These are phyloP conservation scores for Limonius californicus DNA, from an alignment of 1,140 invertebrate genomes.

Conservation along the genomic window DNA sequence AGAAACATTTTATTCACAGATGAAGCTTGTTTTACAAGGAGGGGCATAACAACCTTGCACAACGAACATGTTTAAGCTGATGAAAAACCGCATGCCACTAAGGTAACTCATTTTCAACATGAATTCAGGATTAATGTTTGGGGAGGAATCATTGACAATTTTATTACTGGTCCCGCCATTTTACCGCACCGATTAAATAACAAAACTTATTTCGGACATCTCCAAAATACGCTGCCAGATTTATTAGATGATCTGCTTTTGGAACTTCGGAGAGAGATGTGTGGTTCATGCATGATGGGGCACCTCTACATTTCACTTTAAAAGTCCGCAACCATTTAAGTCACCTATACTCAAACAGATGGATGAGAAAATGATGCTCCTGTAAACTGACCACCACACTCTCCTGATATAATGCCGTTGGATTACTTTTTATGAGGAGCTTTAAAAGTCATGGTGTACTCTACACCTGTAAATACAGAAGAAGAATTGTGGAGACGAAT, in stretches of 20 bases:
- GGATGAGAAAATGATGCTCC: conserved; percentile 16
- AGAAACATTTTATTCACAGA: conserved; percentile 40
- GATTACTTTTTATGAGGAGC: background rate
- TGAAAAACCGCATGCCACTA: conserved; percentile 43
- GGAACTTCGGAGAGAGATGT: conserved; percentile 28
- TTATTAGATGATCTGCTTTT: conserved; percentile 34
- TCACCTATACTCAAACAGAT: conserved; percentile 9
- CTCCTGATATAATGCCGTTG: background rate
- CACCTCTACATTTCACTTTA: conserved; percentile 31
- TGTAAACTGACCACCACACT: background rate
- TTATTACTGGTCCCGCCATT: conserved; percentile 42
- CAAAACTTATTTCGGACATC: conserved; percentile 36
- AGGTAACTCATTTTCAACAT: conserved; percentile 40
- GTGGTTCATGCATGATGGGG: conserved; percentile 41
- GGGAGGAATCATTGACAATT: conserved; percentile 39
- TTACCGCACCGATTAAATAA: conserved; percentile 38
- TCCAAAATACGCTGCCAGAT: conserved; percentile 31
- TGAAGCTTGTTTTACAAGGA: conserved; percentile 40
- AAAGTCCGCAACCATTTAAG: conserved; percentile 14
- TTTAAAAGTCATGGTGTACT: background rate
- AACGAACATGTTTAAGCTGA: conserved; percentile 42
- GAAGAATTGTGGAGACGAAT: background rate
- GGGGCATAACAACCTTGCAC: conserved; percentile 42
- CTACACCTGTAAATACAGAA: background rate
- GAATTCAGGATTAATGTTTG: conserved; percentile 33